Base-by-base conservation (phyloP, 1,140 invertebrate species). In the Tenebrio molitor region DNA sequence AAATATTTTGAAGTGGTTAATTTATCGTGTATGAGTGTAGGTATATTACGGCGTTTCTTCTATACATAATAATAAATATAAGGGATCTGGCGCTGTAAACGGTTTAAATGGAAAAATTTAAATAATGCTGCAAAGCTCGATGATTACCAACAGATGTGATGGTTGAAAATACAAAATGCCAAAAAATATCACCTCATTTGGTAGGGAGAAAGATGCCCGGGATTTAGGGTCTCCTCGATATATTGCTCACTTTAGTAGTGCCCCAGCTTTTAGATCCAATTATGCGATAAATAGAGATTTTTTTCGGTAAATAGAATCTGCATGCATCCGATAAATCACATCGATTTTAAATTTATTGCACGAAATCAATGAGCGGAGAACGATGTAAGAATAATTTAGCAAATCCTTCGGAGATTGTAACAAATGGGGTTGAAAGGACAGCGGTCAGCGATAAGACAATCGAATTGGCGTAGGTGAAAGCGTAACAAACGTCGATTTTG, bases 351-450 rank as follows among this genome's bases (percentile, higher is more conserved):
- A 58, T 58, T 58, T 58, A 58, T 58, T 17, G 21, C n/a, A n/a
- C 10, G 15, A 12, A 58, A 58, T 58, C 50, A 58, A 58, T 58
- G 50, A 29, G 3, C 50, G 23, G 16, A 17, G 21, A n/a, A n/a
- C n/a, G n/a, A 50, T 50, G 16, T 10, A 50, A 50, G 17, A 58
- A 58, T 58, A 58, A 58, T 58, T 58, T 58, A 58, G 50, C 50
- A 58, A 58, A 58, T 58, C 50, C 50, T 21, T 25, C n/a, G n/a
- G 10, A 69, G 41, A 46, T 8, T 29, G 64, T 66, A 46, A 72
- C 63, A 72, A 72, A 72, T 72, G 71, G 71, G 70, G 71, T 66
- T 63, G 41, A 72, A 62, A 72, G 71, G 64, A 66, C 71, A 72
- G 63, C 71, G 71, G 71, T 72, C 71, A 72, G 71, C 58, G 64